A percentile compares a stretch with the other conserved stretches of the same genome.
phyloP scores from a whole-genome alignment of 2,113 vertebrate species.

The Engystomops pustulosus region DNA sequence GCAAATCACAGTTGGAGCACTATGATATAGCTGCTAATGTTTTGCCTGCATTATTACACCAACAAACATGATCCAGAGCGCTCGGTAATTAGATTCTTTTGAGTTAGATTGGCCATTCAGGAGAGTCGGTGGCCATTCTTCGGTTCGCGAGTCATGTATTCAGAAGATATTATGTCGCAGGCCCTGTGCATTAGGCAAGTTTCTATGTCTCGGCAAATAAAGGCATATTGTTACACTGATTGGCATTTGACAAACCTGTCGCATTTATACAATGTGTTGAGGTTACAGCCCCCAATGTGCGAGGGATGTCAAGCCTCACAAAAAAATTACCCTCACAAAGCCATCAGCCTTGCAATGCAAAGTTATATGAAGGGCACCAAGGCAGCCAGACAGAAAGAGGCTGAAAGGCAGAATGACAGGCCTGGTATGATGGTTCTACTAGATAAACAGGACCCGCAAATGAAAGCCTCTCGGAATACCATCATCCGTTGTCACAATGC shows the following conservation, averaged over 20 bases:
- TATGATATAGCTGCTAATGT: conserved; percentile 88
- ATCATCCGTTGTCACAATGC: conserved; percentile 99
- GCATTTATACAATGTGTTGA: conserved; percentile 86
- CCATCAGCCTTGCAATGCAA: conserved; percentile 92
- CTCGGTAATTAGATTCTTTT: conserved; percentile 88
- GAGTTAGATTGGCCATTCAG: conserved; percentile 87
- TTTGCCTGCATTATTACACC: conserved; percentile 87
- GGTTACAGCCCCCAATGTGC: conserved; percentile 85
- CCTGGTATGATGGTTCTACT: conserved; percentile 97
- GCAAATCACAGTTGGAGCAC: conserved; percentile 86
- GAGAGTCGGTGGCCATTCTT: conserved; percentile 82
- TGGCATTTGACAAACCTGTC: conserved; percentile 90
- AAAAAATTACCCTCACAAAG: conserved; percentile 91
- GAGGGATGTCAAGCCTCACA: conserved; percentile 88
- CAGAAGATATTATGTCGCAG: conserved; percentile 87
- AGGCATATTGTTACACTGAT: conserved; percentile 90
- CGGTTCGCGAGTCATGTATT: conserved; percentile 85
- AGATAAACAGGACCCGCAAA: conserved; percentile 99
- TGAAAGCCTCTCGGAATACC: conserved; percentile 99
- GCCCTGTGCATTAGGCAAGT: conserved; percentile 86
- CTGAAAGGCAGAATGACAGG: conserved; percentile 99
- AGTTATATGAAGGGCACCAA: conserved; percentile 99
- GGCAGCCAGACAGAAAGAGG: conserved; percentile 96
- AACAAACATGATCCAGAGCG: conserved; percentile 86
- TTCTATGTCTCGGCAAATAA: conserved; percentile 90